Evolutionary conservation across 2,113 vertebrate species (phyloP).

Genomic region (Macquaria australasica): DNA sequence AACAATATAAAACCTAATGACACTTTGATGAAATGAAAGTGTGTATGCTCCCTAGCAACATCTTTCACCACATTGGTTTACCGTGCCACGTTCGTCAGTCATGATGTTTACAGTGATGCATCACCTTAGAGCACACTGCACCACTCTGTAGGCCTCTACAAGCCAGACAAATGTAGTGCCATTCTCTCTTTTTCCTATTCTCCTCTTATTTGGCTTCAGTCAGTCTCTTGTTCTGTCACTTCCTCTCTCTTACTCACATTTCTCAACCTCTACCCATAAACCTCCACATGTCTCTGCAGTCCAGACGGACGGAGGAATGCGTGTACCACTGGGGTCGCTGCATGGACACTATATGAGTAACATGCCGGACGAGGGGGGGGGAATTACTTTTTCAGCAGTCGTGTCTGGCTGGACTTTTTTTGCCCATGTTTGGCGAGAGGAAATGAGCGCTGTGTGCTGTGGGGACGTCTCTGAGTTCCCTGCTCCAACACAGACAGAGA

Average conservation of each 20-base stretch:
- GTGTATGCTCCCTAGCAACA: slow-evolving; percentile 1
- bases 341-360: slow-evolving; percentile 64
- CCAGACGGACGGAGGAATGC: slow-evolving; percentile 60
- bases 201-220: neutral
- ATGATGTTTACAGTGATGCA: slow-evolving; percentile 18
- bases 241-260: slow-evolving; percentile 49
- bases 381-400: slow-evolving; percentile 52
- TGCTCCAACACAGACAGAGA: slow-evolving; percentile 52
- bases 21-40: neutral
- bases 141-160: neutral
- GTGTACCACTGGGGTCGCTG: slow-evolving; percentile 33
- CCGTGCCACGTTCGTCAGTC: neutral
- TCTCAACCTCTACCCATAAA: slow-evolving; percentile 40
- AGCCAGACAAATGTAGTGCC: neutral
- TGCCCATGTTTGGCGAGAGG: slow-evolving; percentile 78
- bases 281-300: slow-evolving; percentile 41
- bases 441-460: slow-evolving; percentile 68
- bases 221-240: slow-evolving; percentile 19
- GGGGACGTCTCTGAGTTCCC: slow-evolving; percentile 70
- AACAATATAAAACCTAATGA: neutral
- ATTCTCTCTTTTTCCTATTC: neutral
- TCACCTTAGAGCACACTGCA: slow-evolving; percentile 2
- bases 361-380: slow-evolving; percentile 12
- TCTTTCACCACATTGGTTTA: slow-evolving; percentile 14
- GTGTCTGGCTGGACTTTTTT: slow-evolving; percentile 67